Conservation (phyloP, 2,113 vertebrate species). For the Bungarus multicinctus region DNA sequence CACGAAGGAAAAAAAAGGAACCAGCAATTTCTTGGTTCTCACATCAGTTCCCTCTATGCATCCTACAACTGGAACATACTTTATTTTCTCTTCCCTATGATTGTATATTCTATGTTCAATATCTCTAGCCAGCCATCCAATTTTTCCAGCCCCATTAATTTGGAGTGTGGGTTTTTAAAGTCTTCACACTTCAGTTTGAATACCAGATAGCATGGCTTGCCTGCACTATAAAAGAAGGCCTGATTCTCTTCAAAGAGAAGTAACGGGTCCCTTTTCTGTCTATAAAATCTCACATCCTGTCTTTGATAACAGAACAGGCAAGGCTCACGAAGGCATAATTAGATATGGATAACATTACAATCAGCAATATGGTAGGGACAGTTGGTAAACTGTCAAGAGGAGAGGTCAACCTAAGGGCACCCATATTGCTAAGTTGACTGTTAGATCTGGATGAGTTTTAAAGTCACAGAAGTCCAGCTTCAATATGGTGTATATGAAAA, state of each 20-base stretch:
- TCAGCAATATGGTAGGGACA: background rate
- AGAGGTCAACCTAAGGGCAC: background rate
- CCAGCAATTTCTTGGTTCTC: background rate
- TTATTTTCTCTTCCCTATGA: too few relatives aligned
- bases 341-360: background rate
- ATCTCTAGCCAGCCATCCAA: background rate
- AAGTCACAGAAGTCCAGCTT: background rate
- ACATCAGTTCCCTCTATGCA: background rate
- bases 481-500: background rate
- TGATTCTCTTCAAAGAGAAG: background rate
- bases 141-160: background rate
- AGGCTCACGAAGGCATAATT: constrained; percentile 6
- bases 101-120: background rate
- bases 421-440: background rate
- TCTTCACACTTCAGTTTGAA: background rate
- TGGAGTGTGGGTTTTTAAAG: background rate
- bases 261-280: background rate
- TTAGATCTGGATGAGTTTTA: background rate
- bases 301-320: background rate
- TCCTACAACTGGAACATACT: background rate
- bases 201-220: background rate
- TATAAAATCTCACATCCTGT: background rate
- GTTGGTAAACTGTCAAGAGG: background rate
- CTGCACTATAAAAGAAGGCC: background rate
- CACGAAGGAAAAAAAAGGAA: background rate